These are phyloP conservation scores for Oppia nitens DNA, from an alignment of 1,140 invertebrate genomes.

Conservation along the genomic window DNA sequence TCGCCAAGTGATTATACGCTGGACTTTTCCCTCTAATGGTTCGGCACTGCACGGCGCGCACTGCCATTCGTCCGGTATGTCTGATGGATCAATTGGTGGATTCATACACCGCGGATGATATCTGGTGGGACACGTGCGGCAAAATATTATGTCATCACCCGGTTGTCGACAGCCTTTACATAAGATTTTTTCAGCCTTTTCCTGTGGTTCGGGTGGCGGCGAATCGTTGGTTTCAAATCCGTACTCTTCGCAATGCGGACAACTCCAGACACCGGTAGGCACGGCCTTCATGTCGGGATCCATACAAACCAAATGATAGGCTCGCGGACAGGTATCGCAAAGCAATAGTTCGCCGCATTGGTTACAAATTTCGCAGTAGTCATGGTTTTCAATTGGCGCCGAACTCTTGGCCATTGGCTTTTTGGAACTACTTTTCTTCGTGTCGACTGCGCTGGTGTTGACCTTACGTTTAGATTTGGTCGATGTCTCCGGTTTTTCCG, in stretches of 20 bases:
- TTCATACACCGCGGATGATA: slow-evolving; percentile 96
- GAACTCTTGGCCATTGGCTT: slow-evolving; percentile 67
- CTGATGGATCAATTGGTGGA: slow-evolving; percentile 80
- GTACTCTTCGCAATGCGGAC: slow-evolving; percentile 80
- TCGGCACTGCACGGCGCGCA: slow-evolving; percentile 89
- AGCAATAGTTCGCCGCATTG: slow-evolving; percentile 99
- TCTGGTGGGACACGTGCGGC: slow-evolving; percentile 89
- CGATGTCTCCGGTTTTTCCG: slow-evolving; percentile 72
- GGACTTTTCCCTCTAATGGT: slow-evolving; percentile 63
- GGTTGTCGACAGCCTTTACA: slow-evolving; percentile 98
- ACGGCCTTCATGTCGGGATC: slow-evolving; percentile 94
- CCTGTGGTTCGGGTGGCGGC: slow-evolving; percentile 6
- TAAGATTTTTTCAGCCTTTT: slow-evolving; percentile 39
- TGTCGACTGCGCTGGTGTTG: background rate
- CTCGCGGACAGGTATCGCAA: slow-evolving; percentile 95
- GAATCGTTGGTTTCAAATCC: slow-evolving; percentile 65
- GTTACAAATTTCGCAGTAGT: slow-evolving; percentile 98
- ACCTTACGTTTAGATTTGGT: slow-evolving; percentile 67
- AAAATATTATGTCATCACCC: slow-evolving; percentile 89
- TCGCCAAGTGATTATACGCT: slow-evolving; percentile 92
- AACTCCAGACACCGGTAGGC: slow-evolving; percentile 98
- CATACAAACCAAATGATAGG: slow-evolving; percentile 93
- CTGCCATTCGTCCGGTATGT: slow-evolving; percentile 92
- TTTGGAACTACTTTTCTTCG: slow-evolving; percentile 53
- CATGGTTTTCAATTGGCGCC: slow-evolving; percentile 77